Evolutionary conservation across 2,888 invertebrate species (phyloP), one percentile per base, ranked within the genome.

Genomic region (Desoria tigrina): DNA sequence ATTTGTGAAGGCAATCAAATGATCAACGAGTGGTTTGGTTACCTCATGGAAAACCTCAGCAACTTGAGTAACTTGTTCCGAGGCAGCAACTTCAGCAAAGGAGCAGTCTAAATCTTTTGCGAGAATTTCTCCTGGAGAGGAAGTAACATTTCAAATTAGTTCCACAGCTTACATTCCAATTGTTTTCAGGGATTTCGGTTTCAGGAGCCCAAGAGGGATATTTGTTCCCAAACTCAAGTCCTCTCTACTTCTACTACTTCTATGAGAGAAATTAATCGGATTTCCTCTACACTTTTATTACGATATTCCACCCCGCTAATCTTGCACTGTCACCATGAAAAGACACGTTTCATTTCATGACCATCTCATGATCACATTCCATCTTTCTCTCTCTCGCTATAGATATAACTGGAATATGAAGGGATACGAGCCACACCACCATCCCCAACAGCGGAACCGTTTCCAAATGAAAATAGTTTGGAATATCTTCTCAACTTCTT

Each of bases 31-130:
- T 32, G 11, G 32, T 32, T 32, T 32, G 32, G 32, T 66, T 26
- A 93, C 84, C 77, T 93, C 92, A 79, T 87, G 88, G 82, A 90
- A 94, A 21, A 89, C 90, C 71, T 91, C 90, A 0, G 90, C 90
- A 4, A 94, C 89, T 78, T 90, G 90, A 62, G 86, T 85, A 63
- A 84, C 84, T 81, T 93, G 92, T 79, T 94, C 93, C 0, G 93
- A 92, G 0, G 93, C 93, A 0, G 92, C 88, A 14, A 93, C 89
- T 81, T 94, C 93, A 42, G 88, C 87, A 81, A 93, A 94, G 78
- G 87, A 88, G 80, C 92, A 92, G 78, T 93, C 92, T 78, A 90
- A 89, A 79, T 92, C 91, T 79, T 92, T 90, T 11, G 92, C 92
- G 58, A 94, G 82, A 75, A 90, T 90, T 79, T 92, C 91, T 37